These are phyloP conservation scores for Semibalanus balanoides DNA, from an alignment of 1,140 invertebrate genomes.

Conservation along the genomic window DNA sequence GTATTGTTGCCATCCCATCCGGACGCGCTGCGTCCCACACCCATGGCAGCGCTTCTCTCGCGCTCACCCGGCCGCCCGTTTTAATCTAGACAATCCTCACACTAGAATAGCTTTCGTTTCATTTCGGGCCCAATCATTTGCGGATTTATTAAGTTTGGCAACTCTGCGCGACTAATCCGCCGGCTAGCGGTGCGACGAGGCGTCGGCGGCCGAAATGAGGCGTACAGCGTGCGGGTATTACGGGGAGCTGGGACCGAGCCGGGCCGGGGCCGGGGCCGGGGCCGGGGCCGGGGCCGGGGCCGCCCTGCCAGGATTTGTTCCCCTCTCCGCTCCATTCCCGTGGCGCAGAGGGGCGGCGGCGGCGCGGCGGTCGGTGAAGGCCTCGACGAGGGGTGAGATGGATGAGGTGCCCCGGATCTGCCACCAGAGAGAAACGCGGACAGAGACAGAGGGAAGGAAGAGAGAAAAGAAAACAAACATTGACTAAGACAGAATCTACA, in stretches of 20 bases:
- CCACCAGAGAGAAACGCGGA: not conserved
- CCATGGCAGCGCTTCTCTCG: not conserved
- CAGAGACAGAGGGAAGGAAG: not conserved
- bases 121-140: constrained; percentile 1
- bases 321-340: not conserved
- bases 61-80: not conserved
- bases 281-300: too few species aligned
- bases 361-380: not conserved
- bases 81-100: constrained; percentile 2
- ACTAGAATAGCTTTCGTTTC: not conserved
- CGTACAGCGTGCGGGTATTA: not conserved
- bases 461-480: not conserved
- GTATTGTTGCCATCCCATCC: too few species aligned
- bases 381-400: not conserved
- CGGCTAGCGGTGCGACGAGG: not conserved
- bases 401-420: not conserved
- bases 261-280: too few species aligned
- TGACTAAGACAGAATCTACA: too few species aligned
- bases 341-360: not conserved
- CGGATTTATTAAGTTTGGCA: constrained; percentile 7
- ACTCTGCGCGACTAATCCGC: constrained; percentile 5
- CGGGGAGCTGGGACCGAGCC: too few species aligned
- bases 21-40: not conserved
- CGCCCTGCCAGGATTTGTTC: not conserved
- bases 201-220: not conserved